These are phyloP conservation scores for Stichopus horrens DNA, from an alignment of 53 echinoderm and acorn worm species.

Conservation along the genomic window DNA sequence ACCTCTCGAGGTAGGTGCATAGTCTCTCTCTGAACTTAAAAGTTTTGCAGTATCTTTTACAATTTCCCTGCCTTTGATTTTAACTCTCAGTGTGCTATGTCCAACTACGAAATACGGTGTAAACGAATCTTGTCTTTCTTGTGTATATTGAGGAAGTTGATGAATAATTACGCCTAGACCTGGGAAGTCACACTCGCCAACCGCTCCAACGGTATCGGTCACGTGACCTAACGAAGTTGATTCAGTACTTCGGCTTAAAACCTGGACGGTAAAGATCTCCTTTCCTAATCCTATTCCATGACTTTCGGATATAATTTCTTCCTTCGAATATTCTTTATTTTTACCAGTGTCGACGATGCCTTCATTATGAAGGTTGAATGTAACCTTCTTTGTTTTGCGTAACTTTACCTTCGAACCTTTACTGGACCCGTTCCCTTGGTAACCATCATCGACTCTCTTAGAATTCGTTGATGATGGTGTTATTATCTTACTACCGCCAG, in stretches of 20 bases:
- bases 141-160: neutral
- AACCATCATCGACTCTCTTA: too few species aligned
- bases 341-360: neutral
- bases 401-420: too few species aligned
- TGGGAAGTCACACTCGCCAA: too few species aligned
- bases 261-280: neutral
- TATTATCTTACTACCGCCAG: too few species aligned
- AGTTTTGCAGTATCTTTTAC: neutral
- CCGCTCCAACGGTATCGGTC: neutral
- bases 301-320: conserved; percentile 7
- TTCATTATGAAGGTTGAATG: neutral
- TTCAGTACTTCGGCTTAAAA: neutral
- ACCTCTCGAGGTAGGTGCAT: neutral
- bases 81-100: conserved; percentile 11
- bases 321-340: neutral
- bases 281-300: conserved; percentile 2
- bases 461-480: too few species aligned
- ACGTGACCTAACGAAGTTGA: neutral
- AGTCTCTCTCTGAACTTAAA: neutral
- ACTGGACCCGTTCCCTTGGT: too few species aligned
- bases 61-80: neutral
- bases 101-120: conserved; percentile 18
- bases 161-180: too few species aligned
- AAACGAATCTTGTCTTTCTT: neutral
- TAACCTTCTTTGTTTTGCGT: neutral